Evolutionary conservation across 2,888 invertebrate species (phyloP), one percentile per base, ranked within the genome.

Genomic region (Archaeoteleia sp.): DNA sequence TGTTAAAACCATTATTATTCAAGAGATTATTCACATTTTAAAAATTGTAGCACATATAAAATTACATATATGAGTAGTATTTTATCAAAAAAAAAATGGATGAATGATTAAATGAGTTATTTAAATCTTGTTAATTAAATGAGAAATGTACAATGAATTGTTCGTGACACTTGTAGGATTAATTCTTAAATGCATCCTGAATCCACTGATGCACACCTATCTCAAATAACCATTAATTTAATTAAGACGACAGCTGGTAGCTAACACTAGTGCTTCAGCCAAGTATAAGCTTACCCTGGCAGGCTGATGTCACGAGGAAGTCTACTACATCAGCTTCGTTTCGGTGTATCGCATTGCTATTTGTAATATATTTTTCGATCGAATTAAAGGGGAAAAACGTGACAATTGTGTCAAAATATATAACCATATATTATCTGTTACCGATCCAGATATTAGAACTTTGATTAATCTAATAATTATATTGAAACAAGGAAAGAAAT

Each of bases 271-370:
- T 10, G 29, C 5, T 17, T 20, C 39, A 5, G 10, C 8, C 37
- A 5, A 37, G 45, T 48, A 48, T 60, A 43, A 54, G 37, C 17
- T 17, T 20, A 42, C 32, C 29, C 14, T 3, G n/a, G n/a, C n/a
- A n/a, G 45, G 32, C 60, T 48, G 55, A 67, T 61, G 67, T 61
- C 67, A 67, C 60, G 60, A 67, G 60, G 67, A 67, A 67, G 67
- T 67, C 43, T 35, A 43, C 49, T 23, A 45, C 60, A 60, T 49
- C 54, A 67, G 60, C 67, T 67, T 67, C 67, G 60, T 67, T 67
- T 60, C 60, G 67, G 23, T n/a, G 55, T 60, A 61, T 67, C 61
- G 55, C 43, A 51, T 67, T 67, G 61, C 67, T 55, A 67, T 55
- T 67, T 61, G 45, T 37, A 35, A 60, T 48, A 55, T 49, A 43